Base-by-base conservation (phyloP, 1,140 invertebrate species). In the Danaus plexippus region DNA sequence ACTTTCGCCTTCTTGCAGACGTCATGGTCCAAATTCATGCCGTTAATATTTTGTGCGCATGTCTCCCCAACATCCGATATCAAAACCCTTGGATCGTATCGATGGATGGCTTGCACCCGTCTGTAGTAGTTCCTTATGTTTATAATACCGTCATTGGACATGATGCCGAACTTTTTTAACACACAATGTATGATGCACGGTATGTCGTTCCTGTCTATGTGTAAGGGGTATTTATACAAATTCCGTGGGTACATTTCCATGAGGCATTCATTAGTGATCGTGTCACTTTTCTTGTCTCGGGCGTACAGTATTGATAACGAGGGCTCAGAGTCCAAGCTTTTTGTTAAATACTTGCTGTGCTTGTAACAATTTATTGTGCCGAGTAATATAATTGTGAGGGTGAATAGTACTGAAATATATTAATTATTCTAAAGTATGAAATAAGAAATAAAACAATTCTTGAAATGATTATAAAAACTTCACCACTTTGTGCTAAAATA, bases 161-260 rank as follows among this genome's bases (percentile, higher is more conserved):
- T 86, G 9, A 86, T 86, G 22, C 79, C 81, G 54, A 86, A 86
- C 46, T 81, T 84, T 60, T 76, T 86, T 15, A 84, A 64, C 12
- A 86, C 80, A 57, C 80, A 86, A 54, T 86, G 83, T 50, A 86
- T 80, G 15, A 86, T 80, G 47, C 84, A 87, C 0, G 83, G 83
- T 7, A 87, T 64, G 15, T 85, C 81, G 22, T 82, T 85, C 11
- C 78, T 64, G 48, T 86, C 80, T 22, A 86, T 82, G 22, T 63
- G 71, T 1, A 82, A 45, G 0, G 80, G 83, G 48, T 83, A 85
- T 51, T 78, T 80, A 59, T 86, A 85, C 1, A 85, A 62, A 32
- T 78, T 83, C 9, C 73, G 61, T n/a, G 81, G 83, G 45, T 83
- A 86, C 83, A 86, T 86, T 54, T 86, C 81, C 12, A 62, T 66